phyloP scores from a whole-genome alignment of 2,797 vertebrate genomes.

The Novumbra hubbsi region DNA sequence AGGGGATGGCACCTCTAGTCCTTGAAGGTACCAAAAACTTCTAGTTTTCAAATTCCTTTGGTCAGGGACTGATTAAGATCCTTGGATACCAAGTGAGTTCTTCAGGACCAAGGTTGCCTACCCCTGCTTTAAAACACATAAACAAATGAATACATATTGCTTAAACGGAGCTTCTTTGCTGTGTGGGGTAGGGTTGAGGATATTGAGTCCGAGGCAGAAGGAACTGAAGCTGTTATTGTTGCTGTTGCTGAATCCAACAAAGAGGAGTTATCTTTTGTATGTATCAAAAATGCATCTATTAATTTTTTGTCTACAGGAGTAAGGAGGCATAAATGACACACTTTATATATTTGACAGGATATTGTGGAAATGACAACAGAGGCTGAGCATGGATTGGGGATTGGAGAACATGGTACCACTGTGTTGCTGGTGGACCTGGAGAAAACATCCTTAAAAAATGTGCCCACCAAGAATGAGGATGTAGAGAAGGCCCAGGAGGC shows the following conservation, averaged over 20 bases:
- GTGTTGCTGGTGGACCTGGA: too few relatives aligned
- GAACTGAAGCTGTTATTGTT: background rate
- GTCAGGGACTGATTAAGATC: too few relatives aligned
- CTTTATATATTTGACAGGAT: background rate
- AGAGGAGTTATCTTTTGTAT: conserved; percentile 1
- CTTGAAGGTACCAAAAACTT: too few relatives aligned
- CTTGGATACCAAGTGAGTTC: too few relatives aligned
- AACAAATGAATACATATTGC: background rate
- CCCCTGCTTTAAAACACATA: background rate
- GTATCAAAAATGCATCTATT: background rate
- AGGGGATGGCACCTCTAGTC: background rate
- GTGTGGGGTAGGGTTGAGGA: conserved; percentile 53
- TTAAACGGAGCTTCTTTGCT: conserved; percentile 1
- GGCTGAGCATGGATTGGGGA: background rate
- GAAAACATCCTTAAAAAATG: background rate
- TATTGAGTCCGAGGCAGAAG: conserved; percentile 31
- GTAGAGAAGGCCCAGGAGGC: background rate
- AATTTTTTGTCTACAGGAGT: background rate
- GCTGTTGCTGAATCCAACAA: conserved; percentile 15
- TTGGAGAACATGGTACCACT: too few relatives aligned
- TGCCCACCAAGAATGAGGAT: background rate
- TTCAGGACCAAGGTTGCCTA: too few relatives aligned
- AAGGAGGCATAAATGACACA: background rate
- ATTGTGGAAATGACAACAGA: background rate
- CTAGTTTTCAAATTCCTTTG: too few relatives aligned